Percentiles rank a stretch among this genome's conserved stretches.
These are phyloP conservation scores for Aphelocoma coerulescens DNA, from an alignment of 2,113 vertebrate species.

Conservation along the genomic window DNA sequence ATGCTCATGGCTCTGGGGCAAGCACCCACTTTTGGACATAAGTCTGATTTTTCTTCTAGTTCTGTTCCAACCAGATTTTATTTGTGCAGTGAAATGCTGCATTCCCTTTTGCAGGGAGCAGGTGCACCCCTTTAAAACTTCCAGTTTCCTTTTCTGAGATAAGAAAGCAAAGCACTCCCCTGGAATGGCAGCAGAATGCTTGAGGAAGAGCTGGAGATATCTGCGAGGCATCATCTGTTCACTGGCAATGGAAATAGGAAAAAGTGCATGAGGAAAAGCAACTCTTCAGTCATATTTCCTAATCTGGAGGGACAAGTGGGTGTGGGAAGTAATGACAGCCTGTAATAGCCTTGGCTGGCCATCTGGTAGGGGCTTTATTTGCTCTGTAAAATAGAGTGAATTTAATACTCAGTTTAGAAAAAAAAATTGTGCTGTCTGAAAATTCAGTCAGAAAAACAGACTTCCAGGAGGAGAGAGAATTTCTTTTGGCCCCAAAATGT, in stretches of 20 bases:
- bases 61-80: background rate
- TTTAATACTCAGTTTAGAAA: background rate
- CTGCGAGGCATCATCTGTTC: constrained; percentile 21
- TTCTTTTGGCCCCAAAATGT: background rate
- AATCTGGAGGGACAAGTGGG: constrained; percentile 37
- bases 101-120: background rate
- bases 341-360: constrained; percentile 29
- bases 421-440: background rate
- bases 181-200: background rate
- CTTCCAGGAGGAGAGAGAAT: background rate
- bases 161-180: background rate
- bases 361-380: constrained; percentile 26
- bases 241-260: background rate
- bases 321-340: constrained; percentile 17
- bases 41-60: background rate
- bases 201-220: background rate
- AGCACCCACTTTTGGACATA: rapidly evolving
- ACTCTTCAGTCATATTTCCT: background rate
- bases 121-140: background rate
- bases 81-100: background rate
- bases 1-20: rapidly evolving
- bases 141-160: background rate
- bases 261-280: background rate
- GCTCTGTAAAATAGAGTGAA: background rate
- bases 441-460: background rate